phyloP scores from a whole-genome alignment of 2,113 vertebrate species.

The Chaetops frenatus region DNA sequence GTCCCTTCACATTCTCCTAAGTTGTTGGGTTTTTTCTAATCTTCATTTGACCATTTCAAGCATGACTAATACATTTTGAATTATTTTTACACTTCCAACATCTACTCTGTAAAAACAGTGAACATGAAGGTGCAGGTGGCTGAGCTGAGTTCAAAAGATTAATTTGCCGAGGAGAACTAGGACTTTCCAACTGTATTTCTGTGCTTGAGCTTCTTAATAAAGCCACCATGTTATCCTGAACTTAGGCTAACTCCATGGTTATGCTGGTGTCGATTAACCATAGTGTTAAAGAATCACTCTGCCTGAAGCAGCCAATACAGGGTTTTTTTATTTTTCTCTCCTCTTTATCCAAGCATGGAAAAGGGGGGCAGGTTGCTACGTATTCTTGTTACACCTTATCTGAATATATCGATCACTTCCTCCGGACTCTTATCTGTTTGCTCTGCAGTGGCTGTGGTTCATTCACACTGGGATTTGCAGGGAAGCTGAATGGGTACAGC shows the following conservation, averaged over 20 bases:
- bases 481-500: slow-evolving; percentile 9
- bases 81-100: slow-evolving; percentile 26
- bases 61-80: background rate
- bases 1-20: background rate
- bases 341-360: background rate
- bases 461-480: background rate
- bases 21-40: background rate
- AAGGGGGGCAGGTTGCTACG: slow-evolving; percentile 24
- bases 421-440: slow-evolving; percentile 40
- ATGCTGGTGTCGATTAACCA: background rate
- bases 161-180: background rate
- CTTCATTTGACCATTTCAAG: slow-evolving; percentile 1
- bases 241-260: slow-evolving; percentile 12
- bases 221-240: slow-evolving; percentile 4
- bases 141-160: slow-evolving; percentile 13
- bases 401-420: slow-evolving; percentile 52
- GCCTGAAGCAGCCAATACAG: background rate
- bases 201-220: slow-evolving; percentile 1
- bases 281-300: slow-evolving; percentile 8
- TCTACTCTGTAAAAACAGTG: background rate
- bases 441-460: slow-evolving; percentile 8
- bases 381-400: slow-evolving; percentile 41
- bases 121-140: background rate
- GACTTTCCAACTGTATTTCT: slow-evolving; percentile 18
- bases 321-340: slow-evolving; percentile 1